A percentile compares a stretch with the other conserved stretches of the same genome.
Evolutionary conservation across 2,113 vertebrate species (phyloP).

Genomic region (Ahaetulla prasina): DNA sequence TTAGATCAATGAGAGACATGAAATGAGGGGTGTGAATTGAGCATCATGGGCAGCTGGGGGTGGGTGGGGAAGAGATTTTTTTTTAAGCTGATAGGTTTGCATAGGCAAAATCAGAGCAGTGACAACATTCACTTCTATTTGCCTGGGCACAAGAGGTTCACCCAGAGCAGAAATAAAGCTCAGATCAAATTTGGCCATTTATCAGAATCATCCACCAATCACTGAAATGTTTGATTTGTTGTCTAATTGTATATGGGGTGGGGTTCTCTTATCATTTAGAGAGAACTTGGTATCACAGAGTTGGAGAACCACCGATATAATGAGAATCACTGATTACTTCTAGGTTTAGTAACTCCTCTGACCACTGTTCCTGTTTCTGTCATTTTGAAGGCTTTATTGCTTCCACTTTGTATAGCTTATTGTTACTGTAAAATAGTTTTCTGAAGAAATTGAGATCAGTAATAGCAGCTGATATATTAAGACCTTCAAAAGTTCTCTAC

Average conservation of each 20-base stretch:
- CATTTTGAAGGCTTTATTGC: background rate
- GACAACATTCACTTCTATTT: background rate
- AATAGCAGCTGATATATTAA: background rate
- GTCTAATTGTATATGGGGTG: background rate
- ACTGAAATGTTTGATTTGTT: background rate
- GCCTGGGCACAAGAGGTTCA: background rate
- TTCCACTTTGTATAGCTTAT: background rate
- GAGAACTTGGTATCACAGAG: background rate
- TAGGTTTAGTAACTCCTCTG: background rate
- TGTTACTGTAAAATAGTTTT: background rate
- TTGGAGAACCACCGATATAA: background rate
- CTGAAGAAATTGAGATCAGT: background rate
- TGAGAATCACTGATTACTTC: background rate
- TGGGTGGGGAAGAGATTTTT: background rate
- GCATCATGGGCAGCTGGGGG: background rate
- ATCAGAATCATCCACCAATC: background rate
- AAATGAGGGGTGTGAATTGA: background rate
- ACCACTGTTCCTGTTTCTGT: background rate
- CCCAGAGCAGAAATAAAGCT: background rate
- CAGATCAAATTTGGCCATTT: background rate
- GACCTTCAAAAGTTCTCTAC: background rate
- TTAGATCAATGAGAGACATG: background rate
- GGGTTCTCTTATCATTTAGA: background rate
- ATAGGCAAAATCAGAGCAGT: background rate
- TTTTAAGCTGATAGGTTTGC: background rate